These are phyloP conservation scores for Willisornis vidua DNA, from an alignment of 2,113 vertebrate species.

Conservation along the genomic window DNA sequence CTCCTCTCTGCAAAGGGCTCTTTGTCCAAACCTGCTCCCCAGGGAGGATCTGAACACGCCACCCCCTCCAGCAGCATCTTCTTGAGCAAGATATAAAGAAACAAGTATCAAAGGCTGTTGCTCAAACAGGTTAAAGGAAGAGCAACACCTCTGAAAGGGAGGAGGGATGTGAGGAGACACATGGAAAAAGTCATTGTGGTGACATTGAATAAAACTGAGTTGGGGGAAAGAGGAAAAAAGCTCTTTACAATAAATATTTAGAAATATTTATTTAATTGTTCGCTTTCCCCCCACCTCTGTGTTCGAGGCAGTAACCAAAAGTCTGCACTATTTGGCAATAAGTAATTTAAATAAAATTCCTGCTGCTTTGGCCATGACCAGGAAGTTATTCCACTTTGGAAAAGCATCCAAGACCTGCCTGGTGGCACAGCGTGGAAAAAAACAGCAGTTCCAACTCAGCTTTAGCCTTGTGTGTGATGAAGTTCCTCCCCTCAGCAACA, in stretches of 20 bases:
- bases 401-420: not conserved
- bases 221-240: not conserved
- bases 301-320: rapidly evolving
- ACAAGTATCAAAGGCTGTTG: not conserved
- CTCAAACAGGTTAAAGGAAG: not conserved
- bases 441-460: not conserved
- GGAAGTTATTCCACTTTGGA: not conserved
- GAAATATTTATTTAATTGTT: not conserved
- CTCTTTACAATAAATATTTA: not conserved
- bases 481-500: not conserved
- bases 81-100: not conserved
- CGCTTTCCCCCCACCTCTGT: not conserved
- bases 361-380: not conserved
- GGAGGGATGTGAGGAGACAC: not conserved
- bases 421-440: not conserved
- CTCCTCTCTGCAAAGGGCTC: conserved; percentile 74
- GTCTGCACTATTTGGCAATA: not conserved
- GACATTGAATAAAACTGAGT: not conserved
- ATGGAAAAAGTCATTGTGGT: not conserved
- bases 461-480: not conserved
- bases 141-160: not conserved
- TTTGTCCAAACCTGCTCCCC: not conserved
- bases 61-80: conserved; percentile 84
- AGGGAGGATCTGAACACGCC: not conserved
- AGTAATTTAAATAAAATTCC: not conserved